Base-by-base conservation (phyloP, 2,888 invertebrate genomes). In the Hirtodrosophila cameraria region DNA sequence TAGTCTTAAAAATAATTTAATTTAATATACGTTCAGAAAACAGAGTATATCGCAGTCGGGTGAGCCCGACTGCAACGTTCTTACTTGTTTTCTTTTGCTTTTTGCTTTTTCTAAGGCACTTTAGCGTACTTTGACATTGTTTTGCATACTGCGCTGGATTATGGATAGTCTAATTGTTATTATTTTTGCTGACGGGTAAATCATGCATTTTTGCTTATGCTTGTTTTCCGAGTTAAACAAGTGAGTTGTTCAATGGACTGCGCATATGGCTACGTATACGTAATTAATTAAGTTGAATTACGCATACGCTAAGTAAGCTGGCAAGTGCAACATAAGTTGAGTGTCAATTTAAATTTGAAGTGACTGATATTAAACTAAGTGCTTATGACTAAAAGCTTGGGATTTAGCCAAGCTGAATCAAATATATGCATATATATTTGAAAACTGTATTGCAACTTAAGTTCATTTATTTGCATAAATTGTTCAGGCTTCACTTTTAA, bases 221-320 rank as follows among this genome's bases (percentile, higher is more conserved):
- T 9, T 9, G 18, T 33, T 18, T 50, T 25, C 33, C 33, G 16
- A 41, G 25, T 30, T 50, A 33, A 42, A 25, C 20, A 30, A 54
- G n/a, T 36, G 38, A 38, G 58, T 43, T 52, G 46, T 25, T 46
- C 45, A 64, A 55, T 57, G 48, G 42, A n/a, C 31, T 8, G 33
- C 15, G 20, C 35, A n/a, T 18, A 5, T 9, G 27, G 20, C 5
- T 63, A 66, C 73, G 75, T 75, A 82, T 75, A 60, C 55, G 55
- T 69, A 66, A 85, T 75, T 82, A 62, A 82, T 75, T 68, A 57
- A 46, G 52, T 43, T 43, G 39, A 49, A 74, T 85, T 82, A 69
- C 64, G 38, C 55, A 78, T 67, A 63, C 67, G 67, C 43, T 45
- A 7, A 43, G 45, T 54, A 58, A 23, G 43, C 23, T 36, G 35